phyloP scores from a whole-genome alignment of 2,113 vertebrate genomes.

The Sminthopsis crassicaudata region DNA sequence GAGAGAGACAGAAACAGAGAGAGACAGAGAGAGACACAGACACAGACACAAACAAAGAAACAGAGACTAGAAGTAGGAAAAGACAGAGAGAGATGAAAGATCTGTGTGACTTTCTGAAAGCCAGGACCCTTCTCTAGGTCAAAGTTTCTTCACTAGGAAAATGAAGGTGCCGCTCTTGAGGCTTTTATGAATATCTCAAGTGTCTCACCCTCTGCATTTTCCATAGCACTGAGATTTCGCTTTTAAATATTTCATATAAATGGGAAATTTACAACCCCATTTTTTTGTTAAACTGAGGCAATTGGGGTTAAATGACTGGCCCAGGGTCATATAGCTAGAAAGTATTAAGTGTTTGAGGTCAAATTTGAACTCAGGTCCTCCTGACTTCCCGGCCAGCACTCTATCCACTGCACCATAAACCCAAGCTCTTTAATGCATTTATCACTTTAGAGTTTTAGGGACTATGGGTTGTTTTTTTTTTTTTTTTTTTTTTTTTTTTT shows the following conservation, averaged over 20 bases:
- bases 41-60: accelerated
- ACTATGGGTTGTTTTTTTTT: too few species aligned
- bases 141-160: not conserved
- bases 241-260: not conserved
- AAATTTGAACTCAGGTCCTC: too few species aligned
- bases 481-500: too few species aligned
- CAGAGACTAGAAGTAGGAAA: too few species aligned
- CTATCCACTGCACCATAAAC: too few species aligned
- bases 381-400: too few species aligned
- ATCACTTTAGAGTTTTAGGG: not conserved
- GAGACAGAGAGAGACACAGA: too few species aligned
- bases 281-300: too few species aligned
- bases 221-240: not conserved
- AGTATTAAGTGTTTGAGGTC: too few species aligned
- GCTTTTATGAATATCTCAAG: not conserved
- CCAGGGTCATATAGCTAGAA: too few species aligned
- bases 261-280: not conserved
- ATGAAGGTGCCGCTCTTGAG: not conserved
- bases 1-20: too few species aligned
- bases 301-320: too few species aligned
- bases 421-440: not conserved
- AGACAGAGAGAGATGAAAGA: not conserved
- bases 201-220: not conserved
- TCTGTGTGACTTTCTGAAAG: not conserved
- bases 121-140: not conserved